Evolutionary conservation across 2,113 vertebrate genomes (phyloP).

Genomic region (Cebidichthys violaceus): DNA sequence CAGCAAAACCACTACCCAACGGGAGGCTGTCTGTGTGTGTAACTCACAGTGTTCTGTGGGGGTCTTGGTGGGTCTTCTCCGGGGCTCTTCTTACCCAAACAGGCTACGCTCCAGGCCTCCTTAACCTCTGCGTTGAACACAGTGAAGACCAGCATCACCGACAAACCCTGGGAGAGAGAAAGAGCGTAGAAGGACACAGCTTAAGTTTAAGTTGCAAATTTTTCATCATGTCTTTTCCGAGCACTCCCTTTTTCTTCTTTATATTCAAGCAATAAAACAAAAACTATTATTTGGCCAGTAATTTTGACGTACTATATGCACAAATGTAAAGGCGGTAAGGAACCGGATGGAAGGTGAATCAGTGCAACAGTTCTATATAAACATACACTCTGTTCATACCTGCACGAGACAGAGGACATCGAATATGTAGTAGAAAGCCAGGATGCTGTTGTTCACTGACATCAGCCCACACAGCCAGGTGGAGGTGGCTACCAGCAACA

Average conservation of each 20-base stretch:
- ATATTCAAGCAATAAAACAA: not conserved
- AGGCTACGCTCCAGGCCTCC: conserved; percentile 93
- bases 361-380: not conserved
- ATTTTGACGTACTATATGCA: not conserved
- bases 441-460: conserved; percentile 98
- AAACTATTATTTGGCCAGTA: not conserved
- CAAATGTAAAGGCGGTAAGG: not conserved
- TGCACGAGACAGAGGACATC: conserved; percentile 93
- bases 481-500: conserved; percentile 93
- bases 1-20: not conserved
- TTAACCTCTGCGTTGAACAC: conserved; percentile 92
- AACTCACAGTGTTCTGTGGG: conserved; percentile 84
- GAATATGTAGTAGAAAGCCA: conserved; percentile 99
- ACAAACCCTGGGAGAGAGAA: conserved; percentile 86
- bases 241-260: not conserved
- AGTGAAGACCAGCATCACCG: conserved; percentile 92
- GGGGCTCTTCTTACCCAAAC: conserved; percentile 90
- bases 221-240: not conserved
- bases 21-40: not conserved
- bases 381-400: conserved; percentile 78
- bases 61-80: conserved; percentile 88
- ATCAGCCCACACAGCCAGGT: conserved; percentile 98
- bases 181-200: conserved; percentile 1
- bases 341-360: not conserved
- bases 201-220: not conserved